Base-by-base conservation (phyloP, 35 echinoderm and acorn worm species). In the Stichopus chloronotus region DNA sequence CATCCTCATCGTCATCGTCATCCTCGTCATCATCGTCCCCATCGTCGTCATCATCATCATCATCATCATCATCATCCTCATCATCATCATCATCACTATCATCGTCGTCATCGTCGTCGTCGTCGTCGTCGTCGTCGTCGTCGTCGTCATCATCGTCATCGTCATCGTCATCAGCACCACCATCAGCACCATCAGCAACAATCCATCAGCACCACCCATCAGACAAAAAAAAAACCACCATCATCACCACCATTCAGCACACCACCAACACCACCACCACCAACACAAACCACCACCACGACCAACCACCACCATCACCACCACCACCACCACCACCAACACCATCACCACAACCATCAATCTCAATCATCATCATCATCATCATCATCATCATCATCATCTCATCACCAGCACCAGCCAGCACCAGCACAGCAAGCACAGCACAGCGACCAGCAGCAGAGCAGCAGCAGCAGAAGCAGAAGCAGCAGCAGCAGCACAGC, bases 121-220 rank as follows among this genome's bases (percentile, higher is more conserved):
- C 25, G 77, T 56, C 25, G 77, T 91, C 90, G 76, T 91, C 90
- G 77, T 79, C 72, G 77, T 56, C 74, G 77, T 79, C 90, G 76
- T 79, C 89, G 76, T 78, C n/a, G 76, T 78, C 89, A 91, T 79
- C 72, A 91, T 78, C 52, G 77, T 74, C 90, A 78, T 8, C 72
- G 77, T 52, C 30, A 79, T 9, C 88, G 52, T 56, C 88, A 77
- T 74, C 88, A 90, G 52, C 14, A 79, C 77, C 72, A 91, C 77
- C 90, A 56, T 57, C 90, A 78, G 74, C 90, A 78, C 77, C 2
- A 79, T 79, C 58, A 78, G 4, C 90, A 78, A 54, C 72, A 79
- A n/a, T n/a, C 56, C 52, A 56, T 57, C 53, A 78, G 63, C 87
- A 72, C 74, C 6, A 7, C 76, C 54, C 14, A 74, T 25, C 72